Conservation (phyloP, 2,797 vertebrate species). For the Alectoris magna region DNA sequence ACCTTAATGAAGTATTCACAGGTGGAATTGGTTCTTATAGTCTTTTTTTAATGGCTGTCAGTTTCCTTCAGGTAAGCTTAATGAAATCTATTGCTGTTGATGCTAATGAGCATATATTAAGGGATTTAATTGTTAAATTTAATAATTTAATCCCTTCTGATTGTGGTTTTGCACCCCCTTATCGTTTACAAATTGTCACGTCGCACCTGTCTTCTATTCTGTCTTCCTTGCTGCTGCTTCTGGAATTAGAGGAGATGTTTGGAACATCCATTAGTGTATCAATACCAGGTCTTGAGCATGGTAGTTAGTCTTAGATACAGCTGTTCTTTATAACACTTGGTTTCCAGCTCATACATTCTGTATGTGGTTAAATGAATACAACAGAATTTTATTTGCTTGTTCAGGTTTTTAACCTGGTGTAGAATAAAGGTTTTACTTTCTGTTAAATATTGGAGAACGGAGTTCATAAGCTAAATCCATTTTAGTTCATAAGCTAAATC, state of each 20-base stretch:
- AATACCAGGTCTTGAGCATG: not conserved
- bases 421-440: not conserved
- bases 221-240: not conserved
- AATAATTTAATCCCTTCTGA: not conserved
- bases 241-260: not conserved
- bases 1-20: constrained; percentile 98
- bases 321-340: not conserved
- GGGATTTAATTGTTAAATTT: not conserved
- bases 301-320: not conserved
- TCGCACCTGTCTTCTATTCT: not conserved
- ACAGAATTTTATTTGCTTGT: not conserved
- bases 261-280: not conserved
- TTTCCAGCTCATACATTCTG: not conserved
- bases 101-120: not conserved
- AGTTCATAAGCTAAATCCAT: not conserved
- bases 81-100: not conserved
- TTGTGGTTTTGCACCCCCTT: not conserved
- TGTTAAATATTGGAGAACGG: not conserved
- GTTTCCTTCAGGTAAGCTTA: constrained; percentile 93
- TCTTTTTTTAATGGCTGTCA: constrained; percentile 99
- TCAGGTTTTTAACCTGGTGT: not conserved
- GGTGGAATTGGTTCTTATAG: constrained; percentile 98
- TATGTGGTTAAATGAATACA: not conserved
- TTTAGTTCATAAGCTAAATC: not conserved
- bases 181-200: not conserved